These are phyloP conservation scores for Trididemnum clinides DNA, from an alignment of 23 tunicate species.

Conservation along the genomic window DNA sequence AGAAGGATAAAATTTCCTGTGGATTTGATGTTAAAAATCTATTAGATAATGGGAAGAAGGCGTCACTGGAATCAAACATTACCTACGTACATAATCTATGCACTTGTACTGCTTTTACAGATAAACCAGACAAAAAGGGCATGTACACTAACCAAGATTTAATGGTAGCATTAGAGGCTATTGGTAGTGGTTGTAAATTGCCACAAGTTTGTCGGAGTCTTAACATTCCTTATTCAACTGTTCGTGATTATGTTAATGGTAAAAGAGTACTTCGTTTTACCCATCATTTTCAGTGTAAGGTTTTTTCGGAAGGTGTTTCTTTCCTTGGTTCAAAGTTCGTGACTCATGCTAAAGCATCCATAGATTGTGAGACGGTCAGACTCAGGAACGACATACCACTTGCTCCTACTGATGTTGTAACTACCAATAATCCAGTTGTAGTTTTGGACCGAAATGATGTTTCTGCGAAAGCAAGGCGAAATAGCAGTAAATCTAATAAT, in stretches of 20 bases:
- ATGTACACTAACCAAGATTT: not conserved
- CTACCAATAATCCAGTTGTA: not conserved
- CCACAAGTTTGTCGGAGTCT: slow-evolving; percentile 14
- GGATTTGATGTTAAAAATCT: no score
- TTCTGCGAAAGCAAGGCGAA: no score
- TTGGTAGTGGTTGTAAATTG: slow-evolving; percentile 15
- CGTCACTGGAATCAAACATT: no score
- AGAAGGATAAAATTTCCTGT: no score
- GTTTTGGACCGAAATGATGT: slow-evolving; percentile 1
- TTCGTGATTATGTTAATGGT: not conserved
- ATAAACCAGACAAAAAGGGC: no score
- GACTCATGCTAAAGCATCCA: slow-evolving; percentile 21
- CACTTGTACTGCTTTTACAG: no score
- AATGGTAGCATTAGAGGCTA: not conserved
- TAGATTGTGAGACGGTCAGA: not conserved
- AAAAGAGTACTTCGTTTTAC: not conserved
- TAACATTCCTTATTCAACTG: slow-evolving; percentile 20
- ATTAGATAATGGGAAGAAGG: no score
- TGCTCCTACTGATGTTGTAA: no score
- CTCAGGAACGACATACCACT: no score
- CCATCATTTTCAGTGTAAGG: slow-evolving; percentile 41
- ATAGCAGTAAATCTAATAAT: no score
- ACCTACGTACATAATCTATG: no score
- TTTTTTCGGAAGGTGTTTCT: slow-evolving; percentile 30
- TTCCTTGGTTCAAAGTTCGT: not conserved